phyloP scores from a whole-genome alignment of 2,888 invertebrate species.

The Bombylius major region DNA sequence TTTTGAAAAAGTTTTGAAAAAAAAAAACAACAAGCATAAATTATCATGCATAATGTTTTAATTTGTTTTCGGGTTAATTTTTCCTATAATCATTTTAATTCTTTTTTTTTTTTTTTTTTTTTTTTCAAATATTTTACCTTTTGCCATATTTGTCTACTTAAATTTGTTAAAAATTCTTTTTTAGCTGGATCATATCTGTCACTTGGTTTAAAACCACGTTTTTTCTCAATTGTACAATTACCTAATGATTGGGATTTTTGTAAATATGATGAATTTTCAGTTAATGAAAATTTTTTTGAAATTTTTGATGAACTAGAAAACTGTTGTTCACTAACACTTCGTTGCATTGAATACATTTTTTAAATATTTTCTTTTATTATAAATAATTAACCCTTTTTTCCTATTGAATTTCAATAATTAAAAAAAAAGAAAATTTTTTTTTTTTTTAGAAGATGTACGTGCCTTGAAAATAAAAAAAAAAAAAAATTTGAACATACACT shows the following conservation, averaged over 20 bases:
- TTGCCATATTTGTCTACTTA: conserved; percentile 62
- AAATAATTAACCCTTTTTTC: no score
- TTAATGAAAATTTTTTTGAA: background rate
- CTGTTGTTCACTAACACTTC: conserved; percentile 9
- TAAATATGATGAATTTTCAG: background rate
- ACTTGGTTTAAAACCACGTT: conserved; percentile 72
- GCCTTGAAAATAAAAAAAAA: no score
- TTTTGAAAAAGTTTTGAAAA: background rate
- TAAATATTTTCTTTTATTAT: background rate
- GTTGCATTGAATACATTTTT: conserved; percentile 11
- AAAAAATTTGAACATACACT: no score
- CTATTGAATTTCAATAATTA: no score
- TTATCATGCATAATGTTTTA: background rate
- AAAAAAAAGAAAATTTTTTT: no score
- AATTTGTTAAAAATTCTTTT: conserved; percentile 62
- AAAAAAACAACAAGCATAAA: background rate
- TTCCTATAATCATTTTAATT: no score
- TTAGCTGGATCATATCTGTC: conserved; percentile 68
- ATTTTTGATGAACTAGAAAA: conserved; percentile 23
- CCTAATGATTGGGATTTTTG: conserved; percentile 41
- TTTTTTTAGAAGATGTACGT: no score
- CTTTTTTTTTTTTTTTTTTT: conserved; percentile 3
- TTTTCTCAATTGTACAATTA: conserved; percentile 50
- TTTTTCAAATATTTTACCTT: conserved; percentile 42
- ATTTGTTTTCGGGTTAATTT: no score